Evolutionary conservation across 2,113 vertebrate species (phyloP).

Genomic region (Scortum barcoo): DNA sequence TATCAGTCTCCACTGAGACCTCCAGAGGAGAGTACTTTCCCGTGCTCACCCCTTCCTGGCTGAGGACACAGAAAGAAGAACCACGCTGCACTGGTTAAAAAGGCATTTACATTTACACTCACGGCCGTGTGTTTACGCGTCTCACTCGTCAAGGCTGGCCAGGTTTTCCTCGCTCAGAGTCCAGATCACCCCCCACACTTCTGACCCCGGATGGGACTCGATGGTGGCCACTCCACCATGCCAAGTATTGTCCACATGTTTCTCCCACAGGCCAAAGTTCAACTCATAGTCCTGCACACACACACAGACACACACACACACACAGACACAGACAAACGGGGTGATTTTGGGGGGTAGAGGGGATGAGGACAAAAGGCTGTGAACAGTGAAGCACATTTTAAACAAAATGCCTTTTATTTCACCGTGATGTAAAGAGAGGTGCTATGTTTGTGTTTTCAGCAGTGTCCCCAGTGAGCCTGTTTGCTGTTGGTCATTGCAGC

Average conservation of each 20-base stretch:
- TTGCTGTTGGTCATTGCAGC: slow-evolving; percentile 10
- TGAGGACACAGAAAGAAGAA: slow-evolving; percentile 59
- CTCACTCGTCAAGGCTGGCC: slow-evolving; percentile 87
- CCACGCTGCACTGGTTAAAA: not conserved
- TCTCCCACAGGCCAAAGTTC: slow-evolving; percentile 87
- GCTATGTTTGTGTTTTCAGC: slow-evolving; percentile 34
- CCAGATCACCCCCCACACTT: slow-evolving; percentile 97
- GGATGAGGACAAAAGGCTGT: slow-evolving; percentile 8
- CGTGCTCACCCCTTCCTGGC: slow-evolving; percentile 89
- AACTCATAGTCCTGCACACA: slow-evolving; percentile 86
- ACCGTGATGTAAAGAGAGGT: slow-evolving; percentile 11
- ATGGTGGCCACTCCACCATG: slow-evolving; percentile 93
- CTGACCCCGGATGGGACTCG: slow-evolving; percentile 85
- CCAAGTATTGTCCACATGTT: slow-evolving; percentile 83
- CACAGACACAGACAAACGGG: too few species aligned
- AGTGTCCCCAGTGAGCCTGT: not conserved
- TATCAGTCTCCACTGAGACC: slow-evolving; percentile 86
- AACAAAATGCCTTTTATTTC: slow-evolving; percentile 33
- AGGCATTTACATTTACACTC: not conserved
- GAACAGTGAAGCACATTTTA: not conserved
- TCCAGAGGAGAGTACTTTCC: slow-evolving; percentile 89
- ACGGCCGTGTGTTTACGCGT: slow-evolving; percentile 3
- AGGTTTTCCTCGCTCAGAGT: slow-evolving; percentile 87
- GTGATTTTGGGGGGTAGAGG: not conserved
- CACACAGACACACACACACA: slow-evolving; percentile 55